These are phyloP conservation scores for Ophion costatus DNA, from an alignment of 2,888 invertebrate genomes.

Conservation along the genomic window DNA sequence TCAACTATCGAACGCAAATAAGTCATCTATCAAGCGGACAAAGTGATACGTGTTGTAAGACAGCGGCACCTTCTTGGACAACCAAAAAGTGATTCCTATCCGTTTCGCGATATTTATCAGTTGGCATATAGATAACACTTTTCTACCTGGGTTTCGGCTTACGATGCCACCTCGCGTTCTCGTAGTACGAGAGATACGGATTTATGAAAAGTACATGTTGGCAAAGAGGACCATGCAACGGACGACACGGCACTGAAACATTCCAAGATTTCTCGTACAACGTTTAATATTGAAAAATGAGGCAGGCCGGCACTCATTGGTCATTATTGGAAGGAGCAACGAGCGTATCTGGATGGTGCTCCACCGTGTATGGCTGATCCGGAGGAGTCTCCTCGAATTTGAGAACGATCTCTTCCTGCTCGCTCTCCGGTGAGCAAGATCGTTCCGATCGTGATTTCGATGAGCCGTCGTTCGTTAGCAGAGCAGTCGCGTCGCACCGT, in stretches of 20 bases:
- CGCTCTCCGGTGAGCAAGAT: conserved; percentile 51
- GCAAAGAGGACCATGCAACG: no score
- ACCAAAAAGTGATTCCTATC: no score
- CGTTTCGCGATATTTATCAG: no score
- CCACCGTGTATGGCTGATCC: conserved; percentile 45
- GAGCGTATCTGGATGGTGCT: conserved; percentile 65
- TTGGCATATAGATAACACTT: no score
- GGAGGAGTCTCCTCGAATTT: conserved; percentile 52
- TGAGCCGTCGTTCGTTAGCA: neutral
- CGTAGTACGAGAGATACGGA: no score
- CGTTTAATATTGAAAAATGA: neutral
- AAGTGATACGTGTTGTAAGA: no score
- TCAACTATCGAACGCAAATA: no score
- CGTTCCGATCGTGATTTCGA: neutral
- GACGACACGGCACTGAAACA: neutral
- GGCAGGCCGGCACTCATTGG: neutral
- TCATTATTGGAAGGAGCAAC: conserved; percentile 66
- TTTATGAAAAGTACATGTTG: neutral
- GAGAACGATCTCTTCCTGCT: conserved; percentile 56
- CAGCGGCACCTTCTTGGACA: no score
- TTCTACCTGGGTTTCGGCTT: no score
- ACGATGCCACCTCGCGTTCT: neutral
- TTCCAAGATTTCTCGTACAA: neutral
- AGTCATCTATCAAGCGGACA: no score
- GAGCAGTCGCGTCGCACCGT: neutral